Base-by-base conservation (phyloP, 2,888 invertebrate genomes). In the Cylloceria caligata region DNA sequence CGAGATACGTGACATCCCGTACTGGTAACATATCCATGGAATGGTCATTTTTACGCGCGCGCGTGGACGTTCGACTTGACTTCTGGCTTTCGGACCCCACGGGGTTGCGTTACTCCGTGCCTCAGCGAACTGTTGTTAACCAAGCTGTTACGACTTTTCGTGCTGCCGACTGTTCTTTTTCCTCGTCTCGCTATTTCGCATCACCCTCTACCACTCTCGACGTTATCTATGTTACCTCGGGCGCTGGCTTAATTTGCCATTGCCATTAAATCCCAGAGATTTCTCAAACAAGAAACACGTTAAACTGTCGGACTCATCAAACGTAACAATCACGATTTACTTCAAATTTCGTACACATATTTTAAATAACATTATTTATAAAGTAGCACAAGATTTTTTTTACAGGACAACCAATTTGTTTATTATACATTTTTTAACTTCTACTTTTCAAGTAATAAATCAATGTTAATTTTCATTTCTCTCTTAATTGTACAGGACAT, bases 131-230 rank as follows among this genome's bases (percentile, higher is more conserved):
- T 68, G 71, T 73, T 73, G 68, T 77, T 77, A 62, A 49, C 52
- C 77, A 68, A 77, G 81, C 81, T 81, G 81, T 81, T 77, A 77
- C 81, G 73, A 47, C 68, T 42, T 73, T 73, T 81, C 77, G 77
- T 81, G 55, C 62, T 13, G 39, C 49, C 34, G 55, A 62, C 67
- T 36, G 69, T n/a, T 42, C 57, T 62, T 68, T n/a, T n/a, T 52
- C 36, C 49, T 39, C 34, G 42, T 69, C 19, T n/a, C n/a, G n/a
- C n/a, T 45, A 42, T 64, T 42, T 39, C 42, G 42, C 30, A 57
- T 75, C 42, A 11, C 9, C 62, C 6, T n/a, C 34, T 47, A 27
- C 60, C 34, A 5, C 52, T 24, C 6, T n/a, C 24, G 19, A 3
- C 60, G 34, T 76, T 67, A 77, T 55, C 68, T 55, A 34, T 47